Percentiles rank a stretch among this genome's conserved stretches.
Evolutionary conservation across 2,797 vertebrate genomes (phyloP).

Genomic region (Pelochelys cantorii): DNA sequence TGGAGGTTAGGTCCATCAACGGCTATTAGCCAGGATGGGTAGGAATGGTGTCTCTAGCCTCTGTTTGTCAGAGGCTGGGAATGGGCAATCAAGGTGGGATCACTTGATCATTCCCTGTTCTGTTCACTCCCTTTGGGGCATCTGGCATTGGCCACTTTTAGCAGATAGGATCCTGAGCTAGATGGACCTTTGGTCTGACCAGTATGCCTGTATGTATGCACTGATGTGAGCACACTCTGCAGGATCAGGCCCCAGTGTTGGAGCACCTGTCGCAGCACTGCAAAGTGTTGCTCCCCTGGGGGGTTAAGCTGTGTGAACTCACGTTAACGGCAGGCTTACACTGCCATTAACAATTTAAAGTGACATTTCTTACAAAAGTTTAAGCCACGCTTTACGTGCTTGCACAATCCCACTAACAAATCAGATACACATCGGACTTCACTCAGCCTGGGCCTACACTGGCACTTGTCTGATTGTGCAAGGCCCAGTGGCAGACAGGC

Average conservation of each 20-base stretch:
- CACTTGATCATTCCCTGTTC: no score
- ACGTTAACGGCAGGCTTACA: background rate
- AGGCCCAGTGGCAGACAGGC: background rate
- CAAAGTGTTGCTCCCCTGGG: background rate
- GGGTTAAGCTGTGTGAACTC: background rate
- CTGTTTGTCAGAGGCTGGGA: no score
- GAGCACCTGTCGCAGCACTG: background rate
- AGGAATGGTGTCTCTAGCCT: no score
- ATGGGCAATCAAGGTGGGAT: no score
- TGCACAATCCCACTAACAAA: background rate
- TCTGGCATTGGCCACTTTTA: no score
- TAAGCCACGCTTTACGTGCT: background rate
- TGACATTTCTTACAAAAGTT: background rate
- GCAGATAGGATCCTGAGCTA: no score
- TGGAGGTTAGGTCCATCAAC: no score
- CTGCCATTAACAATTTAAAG: background rate
- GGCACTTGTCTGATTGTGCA: background rate
- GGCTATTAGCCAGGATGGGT: no score
- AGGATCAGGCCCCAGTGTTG: background rate
- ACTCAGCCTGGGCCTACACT: fast-evolving
- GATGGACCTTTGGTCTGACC: no score
- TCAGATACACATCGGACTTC: no score
- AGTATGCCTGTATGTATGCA: no score
- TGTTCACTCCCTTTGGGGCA: no score
- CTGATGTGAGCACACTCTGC: background rate